Conservation (phyloP, 2,888 invertebrate species). For the Tachina fera region DNA sequence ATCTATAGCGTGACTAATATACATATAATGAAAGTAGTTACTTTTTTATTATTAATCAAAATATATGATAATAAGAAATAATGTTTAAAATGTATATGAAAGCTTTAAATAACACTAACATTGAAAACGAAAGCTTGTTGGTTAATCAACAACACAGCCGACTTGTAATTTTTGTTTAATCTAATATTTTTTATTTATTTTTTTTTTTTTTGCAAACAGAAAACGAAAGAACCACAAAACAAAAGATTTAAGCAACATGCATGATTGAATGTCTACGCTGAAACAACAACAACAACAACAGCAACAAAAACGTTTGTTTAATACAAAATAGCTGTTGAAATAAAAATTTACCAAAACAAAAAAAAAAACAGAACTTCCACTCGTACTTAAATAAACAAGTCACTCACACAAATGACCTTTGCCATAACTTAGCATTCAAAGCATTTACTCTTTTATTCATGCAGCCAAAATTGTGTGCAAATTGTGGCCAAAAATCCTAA, state of each 20-base stretch:
- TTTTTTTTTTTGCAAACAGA: slow-evolving; percentile 33
- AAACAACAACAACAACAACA: slow-evolving; percentile 22
- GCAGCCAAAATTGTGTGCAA: slow-evolving; percentile 19
- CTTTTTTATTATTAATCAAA: slow-evolving; percentile 26
- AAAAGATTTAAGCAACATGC: slow-evolving; percentile 69
- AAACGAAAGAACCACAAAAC: slow-evolving; percentile 17
- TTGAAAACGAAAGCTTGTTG: slow-evolving; percentile 68
- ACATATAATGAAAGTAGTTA: slow-evolving; percentile 66
- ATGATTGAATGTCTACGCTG: slow-evolving; percentile 50
- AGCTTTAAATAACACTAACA: slow-evolving; percentile 54
- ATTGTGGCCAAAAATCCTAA: slow-evolving; percentile 27
- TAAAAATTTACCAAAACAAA: not conserved
- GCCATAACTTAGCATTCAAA: slow-evolving; percentile 69
- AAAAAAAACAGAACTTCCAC: slow-evolving; percentile 60
- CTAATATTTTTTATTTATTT: slow-evolving; percentile 21
- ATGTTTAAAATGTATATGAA: slow-evolving; percentile 6
- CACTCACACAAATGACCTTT: slow-evolving; percentile 65
- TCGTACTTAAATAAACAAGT: slow-evolving; percentile 59
- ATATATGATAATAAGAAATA: not conserved
- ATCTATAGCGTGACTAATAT: slow-evolving; percentile 58
- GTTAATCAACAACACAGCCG: slow-evolving; percentile 26
- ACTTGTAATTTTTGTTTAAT: not conserved
- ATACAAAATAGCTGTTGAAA: slow-evolving; percentile 16
- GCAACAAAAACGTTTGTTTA: not conserved
- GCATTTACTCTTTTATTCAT: slow-evolving; percentile 28